Base-by-base conservation (phyloP, 2,113 vertebrate genomes). In the Passer domesticus region DNA sequence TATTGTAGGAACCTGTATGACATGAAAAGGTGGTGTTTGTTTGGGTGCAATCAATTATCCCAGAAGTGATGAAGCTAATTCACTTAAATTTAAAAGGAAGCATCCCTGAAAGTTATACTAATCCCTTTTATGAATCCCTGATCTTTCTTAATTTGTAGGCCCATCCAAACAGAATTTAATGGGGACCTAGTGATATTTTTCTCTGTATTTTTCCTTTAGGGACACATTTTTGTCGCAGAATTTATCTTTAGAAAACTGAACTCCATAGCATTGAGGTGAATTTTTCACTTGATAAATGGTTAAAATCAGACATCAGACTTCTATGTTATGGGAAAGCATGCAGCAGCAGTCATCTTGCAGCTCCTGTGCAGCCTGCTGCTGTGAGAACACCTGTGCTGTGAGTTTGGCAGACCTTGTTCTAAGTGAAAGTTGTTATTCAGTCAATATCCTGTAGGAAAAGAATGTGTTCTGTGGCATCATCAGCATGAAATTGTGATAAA, bases 401-500 rank as follows among this genome's bases (percentile, higher is more conserved):
- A 39, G 69, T 95, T 94, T 90, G 91, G 76, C 31, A 91, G 84
- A 56, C 59, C 66, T 9, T 77, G 84, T 89, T 83, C 96, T 91
- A 73, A 95, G 76, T 92, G 94, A 91, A 92, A 96, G 15, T 44
- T 64, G 15, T 95, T 91, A 88, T 78, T 89, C 91, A 90, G 47
- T 91, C 83, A 60, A 95, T 97, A 78, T 90, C 94, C 96, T 95
- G 82, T 75, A 90, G 96, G 91, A 91, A 97, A 96, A 78, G 20
- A 77, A 91, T 76, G 85, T 94, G 83, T 94, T 96, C 94, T 93
- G 11, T 91, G 95, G 95, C 87, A 46, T 93, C 94, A 97, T 85
- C 96, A 97, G 90, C 95, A 89, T 88, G 96, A 95, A 91, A 96
- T 83, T 93, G 83, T 89, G 96, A 90, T 96, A 84, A 94, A 96